Base-by-base conservation (phyloP, 2,888 invertebrate genomes). In the Aproaerema taeniolella region DNA sequence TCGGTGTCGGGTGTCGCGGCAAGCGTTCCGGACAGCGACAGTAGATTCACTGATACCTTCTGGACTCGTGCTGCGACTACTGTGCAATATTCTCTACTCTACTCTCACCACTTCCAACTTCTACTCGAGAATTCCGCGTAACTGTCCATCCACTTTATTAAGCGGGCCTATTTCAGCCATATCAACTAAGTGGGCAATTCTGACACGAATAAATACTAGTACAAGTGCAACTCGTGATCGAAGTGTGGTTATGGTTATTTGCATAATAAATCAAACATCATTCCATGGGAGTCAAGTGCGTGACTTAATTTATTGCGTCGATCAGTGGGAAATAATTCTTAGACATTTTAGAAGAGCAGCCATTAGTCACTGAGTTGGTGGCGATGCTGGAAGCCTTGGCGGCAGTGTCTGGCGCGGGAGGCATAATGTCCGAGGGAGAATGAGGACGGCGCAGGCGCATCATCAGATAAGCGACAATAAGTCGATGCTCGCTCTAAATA, bases 401-500 rank as follows among this genome's bases (percentile, higher is more conserved):
- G 55, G 52, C 52, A 56, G 55, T 26, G 26, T 3, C 26, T 26
- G 26, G 8, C 8, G 5, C 52, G 45, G 52, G 42, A 45, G 45
- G 50, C 49, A 47, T 53, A 53, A 52, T 25, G 42, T 38, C 37
- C 13, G 39, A 32, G 48, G 38, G 38, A 45, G 46, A 46, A 20
- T 33, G 38, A 43, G 45, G 39, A 42, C 47, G 41, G 43, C 46
- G 49, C 50, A 46, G 53, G 65, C 67, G 61, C 73, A 68, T 70
- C 78, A 79, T 82, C 82, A 66, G 83, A 83, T 83, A 85, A 83
- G 72, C 68, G 67, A 75, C 78, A 78, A 79, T 80, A 78, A 77
- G 73, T 73, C 73, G 75, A 74, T 76, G 67, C 62, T 66, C 75
- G 77, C 74, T 76, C 82, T 65, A 80, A 78, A 85, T 86, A 82